Conservation (phyloP, 2,113 vertebrate species). For the Microtus pennsylvanicus region DNA sequence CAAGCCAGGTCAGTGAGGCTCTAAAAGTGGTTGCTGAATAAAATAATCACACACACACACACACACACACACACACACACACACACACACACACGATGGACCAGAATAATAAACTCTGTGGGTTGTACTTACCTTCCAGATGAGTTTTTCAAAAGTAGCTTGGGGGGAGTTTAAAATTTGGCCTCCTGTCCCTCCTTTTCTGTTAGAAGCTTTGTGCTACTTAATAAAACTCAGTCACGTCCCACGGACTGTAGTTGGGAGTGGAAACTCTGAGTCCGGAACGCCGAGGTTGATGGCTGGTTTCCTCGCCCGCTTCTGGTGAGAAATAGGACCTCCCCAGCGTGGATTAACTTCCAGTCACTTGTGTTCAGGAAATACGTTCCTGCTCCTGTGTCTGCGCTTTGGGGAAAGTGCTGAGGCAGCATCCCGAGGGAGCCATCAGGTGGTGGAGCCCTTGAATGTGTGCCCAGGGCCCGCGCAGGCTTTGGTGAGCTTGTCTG, state of each 20-base stretch:
- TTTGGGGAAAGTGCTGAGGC: neutral
- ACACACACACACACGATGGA: neutral
- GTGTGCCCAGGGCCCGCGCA: neutral
- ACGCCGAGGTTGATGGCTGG: neutral
- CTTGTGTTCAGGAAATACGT: neutral
- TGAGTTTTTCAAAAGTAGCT: slow-evolving; percentile 6
- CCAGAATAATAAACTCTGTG: neutral
- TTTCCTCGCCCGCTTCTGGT: neutral
- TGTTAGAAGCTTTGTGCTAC: neutral
- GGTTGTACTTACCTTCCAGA: neutral
- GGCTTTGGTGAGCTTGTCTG: neutral
- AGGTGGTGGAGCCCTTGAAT: neutral
- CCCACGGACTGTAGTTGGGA: neutral
- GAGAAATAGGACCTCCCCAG: neutral
- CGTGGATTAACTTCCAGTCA: neutral
- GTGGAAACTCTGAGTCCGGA: neutral
- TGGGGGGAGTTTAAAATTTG: slow-evolving; percentile 15
- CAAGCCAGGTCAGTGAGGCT: neutral
- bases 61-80: neutral
- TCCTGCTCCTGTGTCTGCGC: neutral
- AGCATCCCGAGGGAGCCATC: neutral
- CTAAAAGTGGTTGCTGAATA: slow-evolving; percentile 1
- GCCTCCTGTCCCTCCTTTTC: neutral
- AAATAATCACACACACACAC: neutral
- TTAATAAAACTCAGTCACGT: neutral